Evolutionary conservation across 2,113 vertebrate genomes (phyloP), one percentile per base, ranked within the genome.

Genomic region (Otolemur garnettii): DNA sequence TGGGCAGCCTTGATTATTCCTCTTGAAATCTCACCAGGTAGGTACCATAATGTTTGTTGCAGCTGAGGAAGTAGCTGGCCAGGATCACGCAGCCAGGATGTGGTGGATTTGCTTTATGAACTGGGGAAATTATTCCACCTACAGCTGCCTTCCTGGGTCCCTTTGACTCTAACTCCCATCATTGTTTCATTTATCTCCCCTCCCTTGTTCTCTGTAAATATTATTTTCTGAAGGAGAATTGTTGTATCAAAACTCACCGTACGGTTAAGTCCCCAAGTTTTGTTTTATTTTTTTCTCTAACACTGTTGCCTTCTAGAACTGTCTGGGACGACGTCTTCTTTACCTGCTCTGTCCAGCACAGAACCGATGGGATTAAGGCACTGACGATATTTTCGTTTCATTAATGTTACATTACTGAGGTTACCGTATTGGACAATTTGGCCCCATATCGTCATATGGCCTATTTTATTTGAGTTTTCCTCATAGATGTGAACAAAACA

Each of bases 1-100:
- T 4, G 7, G 26, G 24, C 59, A 53, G 11, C 55, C 59, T 59
- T 53, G 22, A 45, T 42, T 50, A n/a, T 21, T 60, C 21, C 59
- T 71, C 66, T 35, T 57, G n/a, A 50, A 75, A 4, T 57, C 85
- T 50, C 77, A 69, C 59, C 97, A 98, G 97, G 97, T 98, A 92
- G 97, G 97, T 98, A 60, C 59, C 7, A 15, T 4, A 5, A 24
- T 28, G 17, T 42, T 93, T 90, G 87, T 93, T 93, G 7, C 77
- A 95, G 90, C 55, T 59, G 19, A 91, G 71, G 71, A 71, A 5
- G 14, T 11, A 4, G 12, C n/a, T 90, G 72, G 17, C 6, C 74
- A 57, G 71, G 55, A 71, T 66, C 64, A 33, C 71, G 42, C 5
- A n/a, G 64, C 91, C 42, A 26, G 26, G 0, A 19, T n/a, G 15